Evolutionary conservation across 2,113 vertebrate species (phyloP), one percentile per base, ranked within the genome.

Genomic region (Bubo scandiacus): DNA sequence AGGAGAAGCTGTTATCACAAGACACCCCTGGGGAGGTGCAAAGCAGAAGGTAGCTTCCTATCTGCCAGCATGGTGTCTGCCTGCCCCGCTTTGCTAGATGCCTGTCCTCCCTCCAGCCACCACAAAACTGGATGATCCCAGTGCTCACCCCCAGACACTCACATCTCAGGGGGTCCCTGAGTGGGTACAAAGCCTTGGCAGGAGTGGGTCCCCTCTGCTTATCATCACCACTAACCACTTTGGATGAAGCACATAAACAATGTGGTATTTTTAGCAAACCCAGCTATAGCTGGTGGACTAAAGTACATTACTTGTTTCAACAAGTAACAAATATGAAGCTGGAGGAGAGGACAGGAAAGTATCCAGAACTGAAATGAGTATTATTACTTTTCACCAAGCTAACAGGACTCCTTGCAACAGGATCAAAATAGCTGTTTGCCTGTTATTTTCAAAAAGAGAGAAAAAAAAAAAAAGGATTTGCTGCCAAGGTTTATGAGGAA

Each of bases 401-500:
- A 93, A 57, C 26, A 62, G 26, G 15, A 57, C 63, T 94, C n/a
- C 58, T 92, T 92, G 61, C 40, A 94, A 49, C 21, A 54, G 15
- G 57, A 75, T 93, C 82, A 87, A 82, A 97, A 92, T 65, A 42
- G 30, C 43, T 78, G 23, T 80, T 82, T 83, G 81, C 82, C 58
- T 52, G 54, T 52, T 70, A 59, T 57, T 63, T 66, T 36, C 20
- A 6, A 40, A n/a, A 66, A 19, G 38, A 40, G 13, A 10, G 9
- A 30, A 23, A 25, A 17, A 15, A 1, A 5, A 75, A 18, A 58
- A 57, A 34, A 25, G 4, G 3, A 29, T 43, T 71, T 85, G 10
- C 82, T 97, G 94, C 81, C 88, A 81, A 88, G 40, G 9, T 68
- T 92, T 81, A 71, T 84, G 54, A 65, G n/a, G 73, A 92, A 78